These are phyloP conservation scores for Dicrurus megarhynchus DNA, from an alignment of 2,113 vertebrate genomes.

Conservation along the genomic window DNA sequence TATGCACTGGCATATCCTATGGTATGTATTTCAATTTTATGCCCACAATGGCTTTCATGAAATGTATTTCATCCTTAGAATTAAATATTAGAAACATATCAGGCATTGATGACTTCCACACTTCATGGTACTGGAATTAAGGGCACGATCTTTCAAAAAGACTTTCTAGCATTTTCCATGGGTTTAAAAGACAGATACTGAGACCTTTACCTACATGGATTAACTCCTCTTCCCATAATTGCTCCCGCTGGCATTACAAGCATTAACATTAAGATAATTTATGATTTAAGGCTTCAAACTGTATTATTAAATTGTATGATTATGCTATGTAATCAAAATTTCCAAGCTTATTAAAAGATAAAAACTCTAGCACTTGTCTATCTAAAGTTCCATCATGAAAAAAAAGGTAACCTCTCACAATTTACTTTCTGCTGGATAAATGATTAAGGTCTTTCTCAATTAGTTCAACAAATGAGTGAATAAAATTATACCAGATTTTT, in stretches of 20 bases:
- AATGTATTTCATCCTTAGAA: background rate
- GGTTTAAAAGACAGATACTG: background rate
- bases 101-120: background rate
- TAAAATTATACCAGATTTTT: background rate
- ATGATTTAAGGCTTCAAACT: background rate
- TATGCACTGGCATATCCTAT: background rate
- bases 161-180: background rate
- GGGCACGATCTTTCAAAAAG: background rate
- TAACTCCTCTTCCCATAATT: background rate
- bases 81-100: background rate
- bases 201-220: background rate
- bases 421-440: background rate
- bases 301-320: background rate
- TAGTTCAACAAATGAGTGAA: background rate
- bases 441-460: background rate
- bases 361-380: background rate
- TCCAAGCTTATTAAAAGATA: background rate
- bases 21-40: background rate
- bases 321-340: background rate
- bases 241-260: background rate
- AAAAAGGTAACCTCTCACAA: background rate
- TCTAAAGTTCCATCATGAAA: background rate
- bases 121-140: background rate
- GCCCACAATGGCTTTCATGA: background rate
- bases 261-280: background rate